Evolutionary conservation across 2,113 vertebrate species (phyloP).

Genomic region (Anhinga anhinga): DNA sequence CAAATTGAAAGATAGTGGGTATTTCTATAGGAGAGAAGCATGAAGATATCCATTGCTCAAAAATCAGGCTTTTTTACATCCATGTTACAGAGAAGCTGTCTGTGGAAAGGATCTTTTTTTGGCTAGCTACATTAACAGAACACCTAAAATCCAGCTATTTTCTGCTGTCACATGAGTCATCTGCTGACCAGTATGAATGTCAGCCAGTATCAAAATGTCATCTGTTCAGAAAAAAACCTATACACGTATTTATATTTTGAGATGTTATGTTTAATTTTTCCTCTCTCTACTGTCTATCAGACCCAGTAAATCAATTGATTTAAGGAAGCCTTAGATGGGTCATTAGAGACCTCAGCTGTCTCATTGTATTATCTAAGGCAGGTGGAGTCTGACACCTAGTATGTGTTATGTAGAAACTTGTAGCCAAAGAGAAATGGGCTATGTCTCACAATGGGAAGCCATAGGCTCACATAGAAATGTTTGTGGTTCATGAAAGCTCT

Average conservation of each 20-base stretch:
- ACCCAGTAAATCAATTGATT: background rate
- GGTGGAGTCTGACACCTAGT: background rate
- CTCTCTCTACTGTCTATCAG: background rate
- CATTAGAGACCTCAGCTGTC: background rate
- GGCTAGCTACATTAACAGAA: background rate
- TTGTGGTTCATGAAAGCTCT: background rate
- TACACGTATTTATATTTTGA: background rate
- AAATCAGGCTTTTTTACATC: background rate
- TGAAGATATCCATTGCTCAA: background rate
- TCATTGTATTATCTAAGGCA: background rate
- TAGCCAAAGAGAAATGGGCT: background rate
- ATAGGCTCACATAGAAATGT: background rate
- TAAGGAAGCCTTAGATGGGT: background rate
- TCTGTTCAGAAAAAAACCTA: background rate
- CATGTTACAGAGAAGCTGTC: background rate
- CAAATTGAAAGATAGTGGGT: background rate
- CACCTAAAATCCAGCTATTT: background rate
- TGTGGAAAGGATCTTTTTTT: background rate
- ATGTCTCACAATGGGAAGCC: background rate
- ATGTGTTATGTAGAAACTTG: fast-evolving
- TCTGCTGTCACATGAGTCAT: background rate
- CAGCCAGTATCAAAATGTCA: background rate
- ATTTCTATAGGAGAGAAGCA: background rate
- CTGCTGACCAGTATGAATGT: background rate
- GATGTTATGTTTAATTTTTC: background rate